Base-by-base conservation (phyloP, 1,140 invertebrate species). In the Tenebrio molitor region DNA sequence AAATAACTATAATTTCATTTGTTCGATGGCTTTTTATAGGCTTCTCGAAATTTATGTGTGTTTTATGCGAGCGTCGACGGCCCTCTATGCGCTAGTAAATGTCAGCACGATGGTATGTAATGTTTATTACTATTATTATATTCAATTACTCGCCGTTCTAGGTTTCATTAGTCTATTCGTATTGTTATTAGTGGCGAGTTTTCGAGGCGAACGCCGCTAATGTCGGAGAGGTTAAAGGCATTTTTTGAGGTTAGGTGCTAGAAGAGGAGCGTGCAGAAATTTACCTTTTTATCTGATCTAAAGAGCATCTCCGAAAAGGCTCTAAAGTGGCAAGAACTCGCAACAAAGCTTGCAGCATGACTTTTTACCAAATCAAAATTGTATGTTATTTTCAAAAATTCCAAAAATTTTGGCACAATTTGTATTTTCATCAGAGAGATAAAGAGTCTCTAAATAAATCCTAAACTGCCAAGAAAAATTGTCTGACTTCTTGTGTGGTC, bases 1-100 rank as follows among this genome's bases (percentile, higher is more conserved):
- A 65, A 65, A 65, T 65, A 21, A 65, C 62, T 65, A 39, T 65
- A 65, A 65, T 65, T 65, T 42, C 6, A 39, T 65, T 65, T 65
- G 62, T 65, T 41, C 62, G 62, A 65, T 65, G 19, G 33, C 16
- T 65, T 65, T 65, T 65, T 65, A 41, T 19, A 65, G 19, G 62
- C 33, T 65, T 12, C 39, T 65, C 62, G 39, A 65, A 65, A 65
- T 65, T 65, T 65, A 65, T 65, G 62, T 65, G 39, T 36, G 19
- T 41, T 65, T 65, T 58, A 58, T 50, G 44, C 44, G 29, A 33
- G 29, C 36, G 36, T 39, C 36, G 36, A 39, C 36, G 44, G 44
- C 44, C 19, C 44, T 50, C 50, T 58, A 29, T 58, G 23, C 19
- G 50, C 44, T 10, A 58, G 50, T 58, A 58, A 58, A 58, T 58